A percentile compares a stretch with the other conserved stretches of the same genome.
Evolutionary conservation across 2,888 invertebrate genomes (phyloP).

Genomic region (Parnassius orleans): DNA sequence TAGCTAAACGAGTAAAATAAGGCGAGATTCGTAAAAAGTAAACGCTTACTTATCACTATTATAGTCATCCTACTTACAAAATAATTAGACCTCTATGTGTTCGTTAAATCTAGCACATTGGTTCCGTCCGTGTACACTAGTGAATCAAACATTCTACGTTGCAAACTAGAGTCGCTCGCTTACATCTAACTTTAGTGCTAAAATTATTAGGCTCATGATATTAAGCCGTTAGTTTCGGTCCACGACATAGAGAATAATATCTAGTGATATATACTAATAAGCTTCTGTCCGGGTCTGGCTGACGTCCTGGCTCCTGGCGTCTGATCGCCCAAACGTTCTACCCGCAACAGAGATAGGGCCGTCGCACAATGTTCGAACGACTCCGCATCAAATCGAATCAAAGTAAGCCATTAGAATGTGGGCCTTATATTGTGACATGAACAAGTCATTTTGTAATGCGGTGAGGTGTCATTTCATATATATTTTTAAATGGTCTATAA

Average conservation of each 20-base stretch:
- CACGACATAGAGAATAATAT: constrained; percentile 50
- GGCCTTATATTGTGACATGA: too few species aligned
- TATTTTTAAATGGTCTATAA: too few species aligned
- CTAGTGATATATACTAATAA: constrained; percentile 49
- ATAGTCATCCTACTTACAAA: constrained; percentile 51
- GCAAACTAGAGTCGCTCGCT: constrained; percentile 60
- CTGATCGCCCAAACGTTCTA: constrained; percentile 8
- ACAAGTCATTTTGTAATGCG: too few species aligned
- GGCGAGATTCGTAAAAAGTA: constrained; percentile 51
- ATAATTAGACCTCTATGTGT: constrained; percentile 60
- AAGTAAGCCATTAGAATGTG: too few species aligned
- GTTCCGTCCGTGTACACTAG: constrained; percentile 58
- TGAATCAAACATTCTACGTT: constrained; percentile 44
- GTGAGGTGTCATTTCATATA: too few species aligned
- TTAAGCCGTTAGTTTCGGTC: constrained; percentile 59
- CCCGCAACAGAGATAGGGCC: constrained; percentile 9
- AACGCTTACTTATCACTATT: constrained; percentile 45
- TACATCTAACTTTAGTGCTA: constrained; percentile 59
- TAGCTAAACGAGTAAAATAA: constrained; percentile 50
- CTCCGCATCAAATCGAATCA: too few species aligned
- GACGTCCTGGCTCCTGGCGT: constrained; percentile 23
- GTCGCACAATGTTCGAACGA: too few species aligned
- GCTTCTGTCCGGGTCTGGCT: constrained; percentile 35
- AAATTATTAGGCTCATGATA: constrained; percentile 51
- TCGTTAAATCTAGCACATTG: constrained; percentile 65